These are phyloP conservation scores for Clangula hyemalis DNA, from an alignment of 2,797 vertebrate genomes.

Conservation along the genomic window DNA sequence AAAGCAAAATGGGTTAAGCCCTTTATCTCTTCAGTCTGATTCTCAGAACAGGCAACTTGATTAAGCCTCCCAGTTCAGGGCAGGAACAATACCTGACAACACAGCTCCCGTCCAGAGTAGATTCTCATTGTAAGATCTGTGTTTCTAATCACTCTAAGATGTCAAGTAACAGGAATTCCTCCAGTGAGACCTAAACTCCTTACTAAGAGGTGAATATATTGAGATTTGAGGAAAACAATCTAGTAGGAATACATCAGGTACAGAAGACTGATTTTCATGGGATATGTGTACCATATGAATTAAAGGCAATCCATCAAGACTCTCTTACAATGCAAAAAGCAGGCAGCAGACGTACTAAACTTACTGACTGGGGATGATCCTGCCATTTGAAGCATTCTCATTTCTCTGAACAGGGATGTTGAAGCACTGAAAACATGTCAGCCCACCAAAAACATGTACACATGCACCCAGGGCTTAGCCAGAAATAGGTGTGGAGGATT, in stretches of 20 bases:
- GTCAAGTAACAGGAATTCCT: neutral
- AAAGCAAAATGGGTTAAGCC: neutral
- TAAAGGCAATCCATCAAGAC: neutral
- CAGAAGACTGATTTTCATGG: neutral
- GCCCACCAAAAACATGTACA: neutral
- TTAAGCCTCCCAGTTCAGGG: neutral
- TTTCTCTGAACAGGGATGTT: neutral
- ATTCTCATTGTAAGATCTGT: neutral
- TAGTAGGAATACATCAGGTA: neutral
- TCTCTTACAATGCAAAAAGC: neutral
- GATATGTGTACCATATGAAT: neutral
- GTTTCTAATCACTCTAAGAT: neutral
- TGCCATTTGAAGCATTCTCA: neutral
- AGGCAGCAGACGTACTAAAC: neutral
- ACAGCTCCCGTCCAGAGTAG: neutral
- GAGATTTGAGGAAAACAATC: neutral
- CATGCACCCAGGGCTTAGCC: rapidly evolving
- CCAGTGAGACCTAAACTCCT: neutral
- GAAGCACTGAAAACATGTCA: neutral
- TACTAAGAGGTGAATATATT: neutral
- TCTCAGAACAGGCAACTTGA: neutral
- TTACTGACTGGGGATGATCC: neutral
- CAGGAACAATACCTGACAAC: neutral
- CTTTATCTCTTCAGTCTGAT: neutral
- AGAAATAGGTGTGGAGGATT: neutral